Percentiles rank a stretch among this genome's conserved stretches.
Evolutionary conservation across 2,797 vertebrate genomes (phyloP).

Genomic region (Melanotaenia nigrans): DNA sequence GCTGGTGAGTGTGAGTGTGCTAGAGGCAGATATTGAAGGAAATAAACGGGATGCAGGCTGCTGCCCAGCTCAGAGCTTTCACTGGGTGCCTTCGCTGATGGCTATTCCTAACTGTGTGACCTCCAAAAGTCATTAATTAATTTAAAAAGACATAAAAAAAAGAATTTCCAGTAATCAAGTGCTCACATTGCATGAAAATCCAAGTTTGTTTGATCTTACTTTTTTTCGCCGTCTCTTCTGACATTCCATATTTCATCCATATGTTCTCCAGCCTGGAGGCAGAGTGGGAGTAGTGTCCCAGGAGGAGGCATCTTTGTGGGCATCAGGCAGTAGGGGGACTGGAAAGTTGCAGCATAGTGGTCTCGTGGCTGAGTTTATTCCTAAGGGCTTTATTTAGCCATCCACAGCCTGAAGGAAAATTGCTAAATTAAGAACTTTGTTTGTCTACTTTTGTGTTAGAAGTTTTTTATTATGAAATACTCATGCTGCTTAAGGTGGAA

Average conservation of each 20-base stretch:
- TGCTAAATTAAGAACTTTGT: constrained; percentile 41
- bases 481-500: background rate
- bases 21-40: constrained; percentile 77
- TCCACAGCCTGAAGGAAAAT: constrained; percentile 29
- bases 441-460: constrained; percentile 13
- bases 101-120: constrained; percentile 57
- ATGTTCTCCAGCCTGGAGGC: constrained; percentile 49
- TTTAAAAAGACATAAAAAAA: constrained; percentile 31
- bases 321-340: constrained; percentile 35
- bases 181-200: constrained; percentile 9
- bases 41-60: constrained; percentile 67
- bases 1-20: constrained; percentile 67
- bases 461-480: constrained; percentile 20
- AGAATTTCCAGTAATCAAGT: background rate
- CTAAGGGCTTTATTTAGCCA: constrained; percentile 52
- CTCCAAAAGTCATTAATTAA: constrained; percentile 64
- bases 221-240: constrained; percentile 10
- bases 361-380: constrained; percentile 35
- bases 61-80: constrained; percentile 69
- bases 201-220: constrained; percentile 2
- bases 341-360: constrained; percentile 24
- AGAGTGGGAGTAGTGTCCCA: constrained; percentile 53
- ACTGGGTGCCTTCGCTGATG: constrained; percentile 63
- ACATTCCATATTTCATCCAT: constrained; percentile 33
- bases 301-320: constrained; percentile 40